Base-by-base conservation (phyloP, 2,113 vertebrate species). In the Turnix velox region DNA sequence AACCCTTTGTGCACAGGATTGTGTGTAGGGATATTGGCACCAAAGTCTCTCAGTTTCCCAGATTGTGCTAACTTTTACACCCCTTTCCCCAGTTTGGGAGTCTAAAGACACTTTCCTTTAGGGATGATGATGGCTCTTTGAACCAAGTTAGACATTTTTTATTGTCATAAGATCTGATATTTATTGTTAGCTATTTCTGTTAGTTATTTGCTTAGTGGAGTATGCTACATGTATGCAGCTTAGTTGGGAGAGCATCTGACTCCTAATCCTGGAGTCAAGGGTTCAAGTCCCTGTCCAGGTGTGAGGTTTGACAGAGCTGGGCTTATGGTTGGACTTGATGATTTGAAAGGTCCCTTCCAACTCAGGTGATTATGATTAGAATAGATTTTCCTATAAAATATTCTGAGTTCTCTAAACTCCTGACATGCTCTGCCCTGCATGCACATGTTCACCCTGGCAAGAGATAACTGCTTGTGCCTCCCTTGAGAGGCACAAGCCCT, bases 371-470 rank as follows among this genome's bases (percentile, higher is more conserved):
- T n/a, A n/a, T n/a, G n/a, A n/a, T n/a, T n/a, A n/a, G n/a, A n/a
- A n/a, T n/a, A 43, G 22, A 19, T 43, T 52, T 63, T 83, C 52
- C 39, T 63, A 1, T 15, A 39, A 22, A 15, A 31, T 1, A 31
- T 23, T 14, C 27, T 2, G 6, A 52, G 48, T 12, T 5, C 55
- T 52, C 31, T 51, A 18, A 48, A 62, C 7, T 14, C 43, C 45
- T 35, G 15, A 28, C 42, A 6, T 25, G 28, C 37, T 59, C 55
- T 66, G 37, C 28, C 54, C 20, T 37, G 12, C 4, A 8, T 42
- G 25, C 19, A 16, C 0, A 0, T 23, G 24, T 12, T 52, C 25
- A 37, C 20, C 5, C 14, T 0, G 2, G 40, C 0, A 2, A 10
- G 8, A 23, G 15, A 54, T 3, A 25, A 33, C 27, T 9, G 3